Evolutionary conservation across 2,888 invertebrate genomes (phyloP), one percentile per base, ranked within the genome.

Genomic region (Carabus problematicus): DNA sequence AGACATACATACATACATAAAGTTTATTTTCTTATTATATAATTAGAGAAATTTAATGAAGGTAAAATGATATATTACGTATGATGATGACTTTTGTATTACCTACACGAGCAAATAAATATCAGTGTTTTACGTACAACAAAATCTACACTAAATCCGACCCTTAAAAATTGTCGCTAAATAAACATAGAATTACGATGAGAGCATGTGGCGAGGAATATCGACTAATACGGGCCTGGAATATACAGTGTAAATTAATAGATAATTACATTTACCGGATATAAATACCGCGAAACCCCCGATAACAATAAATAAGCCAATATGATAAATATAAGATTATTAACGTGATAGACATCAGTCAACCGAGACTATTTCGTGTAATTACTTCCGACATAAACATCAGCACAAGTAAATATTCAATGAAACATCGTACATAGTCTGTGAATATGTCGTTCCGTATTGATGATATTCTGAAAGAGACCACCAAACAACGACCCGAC

Each of bases 301-400:
- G 56, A 64, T 71, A 73, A 72, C 69, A 82, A 82, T 83, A 83
- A 82, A 83, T 83, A 77, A 78, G 75, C 76, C 78, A 76, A 76
- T 76, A 78, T 79, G 80, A 82, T 79, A 82, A 83, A 84, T 84
- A 83, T 79, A 80, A 82, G 81, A 82, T 75, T 75, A 58, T 84
- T 82, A 84, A 84, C 84, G 84, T 84, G 84, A 84, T 84, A 84
- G 84, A 83, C 84, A 81, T 82, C 81, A 82, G 80, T 83, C 78
- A 78, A 78, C 81, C 81, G 81, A 83, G 82, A 47, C 18, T 52
- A 39, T 83, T 84, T 52, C 18, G 16, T 18, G 14, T 18, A 14
- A 19, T 84, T 84, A 83, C 83, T 84, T 83, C 83, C 79, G 80
- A 81, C 79, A 80, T 3, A 29, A 29, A 29, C 2, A 29, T 29